phyloP scores from a whole-genome alignment of 2,888 invertebrate genomes.

The Pristionchus japonicus region DNA sequence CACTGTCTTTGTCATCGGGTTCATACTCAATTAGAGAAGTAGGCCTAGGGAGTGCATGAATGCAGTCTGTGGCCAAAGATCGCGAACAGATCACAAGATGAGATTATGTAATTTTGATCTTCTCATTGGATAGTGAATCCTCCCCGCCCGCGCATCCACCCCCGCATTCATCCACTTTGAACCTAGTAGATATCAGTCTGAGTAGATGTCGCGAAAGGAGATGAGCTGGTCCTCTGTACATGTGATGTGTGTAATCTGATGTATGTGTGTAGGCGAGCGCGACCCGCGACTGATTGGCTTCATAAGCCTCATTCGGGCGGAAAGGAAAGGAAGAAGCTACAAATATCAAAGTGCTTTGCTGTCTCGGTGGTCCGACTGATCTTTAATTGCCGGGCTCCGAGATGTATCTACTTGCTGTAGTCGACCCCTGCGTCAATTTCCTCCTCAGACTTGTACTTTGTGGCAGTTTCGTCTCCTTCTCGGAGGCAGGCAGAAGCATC shows the following conservation, averaged over 20 bases:
- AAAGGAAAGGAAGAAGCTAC: background rate
- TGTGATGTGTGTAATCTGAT: too few relatives aligned
- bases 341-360: background rate
- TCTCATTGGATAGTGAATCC: too few relatives aligned
- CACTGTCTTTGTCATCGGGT: background rate
- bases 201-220: too few relatives aligned
- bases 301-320: background rate
- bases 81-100: background rate
- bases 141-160: background rate
- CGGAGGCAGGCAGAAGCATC: background rate
- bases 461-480: background rate
- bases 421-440: background rate
- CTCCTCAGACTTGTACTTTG: background rate
- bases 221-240: background rate
- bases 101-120: too few relatives aligned
- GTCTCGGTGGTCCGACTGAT: background rate
- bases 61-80: background rate
- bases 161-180: background rate
- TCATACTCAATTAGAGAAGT: background rate
- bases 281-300: conserved; percentile 11
- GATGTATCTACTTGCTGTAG: background rate
- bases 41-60: background rate
- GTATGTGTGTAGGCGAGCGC: background rate
- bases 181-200: background rate
- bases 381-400: background rate